Evolutionary conservation across 2,888 invertebrate species (phyloP).

Genomic region (Nomada ruficornis): DNA sequence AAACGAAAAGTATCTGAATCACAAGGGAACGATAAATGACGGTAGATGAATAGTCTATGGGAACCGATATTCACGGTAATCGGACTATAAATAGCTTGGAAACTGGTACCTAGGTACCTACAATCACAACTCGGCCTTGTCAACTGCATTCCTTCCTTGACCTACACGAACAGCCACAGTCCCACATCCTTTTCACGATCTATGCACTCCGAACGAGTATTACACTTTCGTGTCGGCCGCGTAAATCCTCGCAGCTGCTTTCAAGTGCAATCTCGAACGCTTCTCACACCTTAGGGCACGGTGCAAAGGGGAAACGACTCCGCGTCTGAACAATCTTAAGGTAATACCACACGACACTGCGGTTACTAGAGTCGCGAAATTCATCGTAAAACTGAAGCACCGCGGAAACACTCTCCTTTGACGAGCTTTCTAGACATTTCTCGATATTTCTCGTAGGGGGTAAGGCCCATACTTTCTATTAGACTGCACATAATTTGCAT

Average conservation of each 20-base stretch:
- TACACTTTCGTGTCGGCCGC: slow-evolving; percentile 58
- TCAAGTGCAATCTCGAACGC: slow-evolving; percentile 36
- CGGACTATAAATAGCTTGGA: slow-evolving; percentile 71
- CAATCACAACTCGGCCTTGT: slow-evolving; percentile 81
- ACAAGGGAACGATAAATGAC: not conserved
- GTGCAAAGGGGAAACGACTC: not conserved
- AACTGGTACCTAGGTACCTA: slow-evolving; percentile 71
- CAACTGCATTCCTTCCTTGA: slow-evolving; percentile 84
- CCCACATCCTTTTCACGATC: slow-evolving; percentile 79
- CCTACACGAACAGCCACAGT: slow-evolving; percentile 79
- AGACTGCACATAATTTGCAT: no score
- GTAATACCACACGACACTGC: not conserved
- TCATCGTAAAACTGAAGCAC: not conserved
- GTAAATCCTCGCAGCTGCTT: slow-evolving; percentile 44
- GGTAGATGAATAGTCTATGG: slow-evolving; percentile 54
- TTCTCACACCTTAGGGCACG: slow-evolving; percentile 27
- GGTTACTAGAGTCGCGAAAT: not conserved
- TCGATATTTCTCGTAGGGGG: no score
- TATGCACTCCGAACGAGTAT: slow-evolving; percentile 67
- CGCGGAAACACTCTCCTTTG: not conserved
- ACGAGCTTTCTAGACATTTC: no score
- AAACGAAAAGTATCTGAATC: not conserved
- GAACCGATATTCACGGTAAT: slow-evolving; percentile 58
- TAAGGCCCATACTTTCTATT: no score
- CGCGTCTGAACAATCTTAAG: slow-evolving; percentile 16